Evolutionary conservation across 2,113 vertebrate species (phyloP).

Genomic region (Mungos mungo): DNA sequence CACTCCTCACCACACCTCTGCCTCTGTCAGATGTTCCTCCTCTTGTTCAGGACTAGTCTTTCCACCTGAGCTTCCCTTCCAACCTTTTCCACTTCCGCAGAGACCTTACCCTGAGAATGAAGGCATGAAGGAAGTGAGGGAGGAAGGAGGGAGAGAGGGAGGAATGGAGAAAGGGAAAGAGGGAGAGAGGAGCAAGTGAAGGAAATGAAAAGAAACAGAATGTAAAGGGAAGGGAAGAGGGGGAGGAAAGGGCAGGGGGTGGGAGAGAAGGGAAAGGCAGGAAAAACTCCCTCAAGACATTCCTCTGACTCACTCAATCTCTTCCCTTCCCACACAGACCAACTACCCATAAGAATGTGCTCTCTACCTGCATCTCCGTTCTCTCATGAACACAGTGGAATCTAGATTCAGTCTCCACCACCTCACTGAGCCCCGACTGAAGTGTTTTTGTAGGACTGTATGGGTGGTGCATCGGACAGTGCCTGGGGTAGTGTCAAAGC

Average conservation of each 20-base stretch:
- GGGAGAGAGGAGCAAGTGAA: not conserved
- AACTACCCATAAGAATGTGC: not conserved
- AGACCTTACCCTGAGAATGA: not conserved
- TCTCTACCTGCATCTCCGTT: not conserved
- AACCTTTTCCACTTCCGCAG: not conserved
- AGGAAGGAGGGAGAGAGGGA: no score
- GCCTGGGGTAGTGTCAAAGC: not conserved
- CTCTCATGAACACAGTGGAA: not conserved
- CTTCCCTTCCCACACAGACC: not conserved
- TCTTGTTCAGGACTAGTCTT: not conserved
- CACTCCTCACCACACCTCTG: not conserved
- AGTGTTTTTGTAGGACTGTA: not conserved
- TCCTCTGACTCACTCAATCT: not conserved
- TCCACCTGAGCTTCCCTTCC: not conserved
- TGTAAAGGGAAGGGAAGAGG: not conserved
- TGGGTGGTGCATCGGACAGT: fast-evolving
- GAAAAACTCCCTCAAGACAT: not conserved
- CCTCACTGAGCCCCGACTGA: not conserved
- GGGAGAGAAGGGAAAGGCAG: not conserved
- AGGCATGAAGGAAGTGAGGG: not conserved
- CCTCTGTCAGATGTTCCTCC: not conserved
- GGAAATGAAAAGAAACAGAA: no score
- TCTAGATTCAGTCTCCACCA: not conserved
- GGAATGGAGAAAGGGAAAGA: not conserved
- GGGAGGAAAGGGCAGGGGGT: not conserved